Base-by-base conservation (phyloP, 2,113 vertebrate genomes). In the Xiphophorus maculatus region DNA sequence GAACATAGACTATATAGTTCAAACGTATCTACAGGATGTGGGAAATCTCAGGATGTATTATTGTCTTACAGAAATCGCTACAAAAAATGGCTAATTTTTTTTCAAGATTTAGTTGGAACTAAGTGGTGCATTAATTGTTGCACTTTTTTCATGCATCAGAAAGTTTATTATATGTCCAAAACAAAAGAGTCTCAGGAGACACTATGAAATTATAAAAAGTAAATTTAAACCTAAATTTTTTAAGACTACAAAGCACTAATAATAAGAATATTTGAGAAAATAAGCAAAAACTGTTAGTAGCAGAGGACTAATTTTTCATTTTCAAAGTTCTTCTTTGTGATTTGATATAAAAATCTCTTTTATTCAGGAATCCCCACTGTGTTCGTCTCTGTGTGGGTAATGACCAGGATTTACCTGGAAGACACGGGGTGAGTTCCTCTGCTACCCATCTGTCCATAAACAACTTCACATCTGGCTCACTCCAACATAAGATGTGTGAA, bases 311-410 rank as follows among this genome's bases (percentile, higher is more conserved):
- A 17, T 48, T 19, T 48, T 15, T 19, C 44, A 48, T 19, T 67
- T 19, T n/a, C 7, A 58, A 8, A 58, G 51, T 58, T n/a, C 1
- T 25, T 25, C 51, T 54, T 9, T 25, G 51, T 22, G 51, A 7
- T 25, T 25, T 54, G 48, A n/a, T 25, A 22, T 51, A 22, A 2
- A 25, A 25, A 6, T 42, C 1, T 54, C 2, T 29, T 70, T 74
- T 33, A 44, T 33, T 8, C 91, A 98, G 97, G 97, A 68, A 92
- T 96, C 84, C 97, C 97, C 82, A 95, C 94, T 0, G 42, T 97
- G 81, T 96, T 97, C 72, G 94, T 94, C 10, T 90, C 91, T 1
- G 93, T 86, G 0, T 98, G 97, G 97, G 94, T 92, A 10, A 81
- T 93, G 51, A 91, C 94, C 28, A 91, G 97, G 79, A 87, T 97